Evolutionary conservation across 2,888 invertebrate species (phyloP).

Genomic region (Pharmacophagus antenor): DNA sequence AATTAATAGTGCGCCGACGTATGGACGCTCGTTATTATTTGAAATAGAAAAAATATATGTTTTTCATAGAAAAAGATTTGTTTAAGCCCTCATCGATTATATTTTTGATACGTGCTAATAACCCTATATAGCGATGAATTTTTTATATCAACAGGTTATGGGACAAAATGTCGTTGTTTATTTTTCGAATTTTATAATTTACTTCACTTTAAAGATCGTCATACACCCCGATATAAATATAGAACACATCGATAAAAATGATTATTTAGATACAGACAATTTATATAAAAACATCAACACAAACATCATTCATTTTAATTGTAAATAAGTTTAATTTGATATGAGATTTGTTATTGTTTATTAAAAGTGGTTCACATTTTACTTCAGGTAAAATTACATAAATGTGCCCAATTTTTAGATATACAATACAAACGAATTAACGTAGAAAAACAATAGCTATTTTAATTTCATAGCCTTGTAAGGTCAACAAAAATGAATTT

Average conservation of each 20-base stretch:
- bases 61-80: no score
- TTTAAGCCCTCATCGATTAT: conserved; percentile 8
- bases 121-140: conserved; percentile 14
- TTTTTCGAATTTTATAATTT: no score
- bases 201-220: no score
- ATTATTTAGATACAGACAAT: background rate
- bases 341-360: background rate
- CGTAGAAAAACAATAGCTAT: background rate
- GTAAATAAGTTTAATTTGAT: no score
- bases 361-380: background rate
- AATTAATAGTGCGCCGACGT: background rate
- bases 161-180: no score
- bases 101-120: conserved; percentile 27
- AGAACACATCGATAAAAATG: no score
- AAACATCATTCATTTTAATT: no score
- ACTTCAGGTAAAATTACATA: background rate
- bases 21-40: background rate
- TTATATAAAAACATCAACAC: no score
- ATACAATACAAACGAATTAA: background rate
- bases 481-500: conserved; percentile 1
- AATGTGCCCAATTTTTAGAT: background rate
- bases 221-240: no score
- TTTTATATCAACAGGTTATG: conserved; percentile 9
- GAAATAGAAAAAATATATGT: background rate
- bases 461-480: conserved; percentile 7